These are phyloP conservation scores for Sisyra nigra DNA, from an alignment of 2,888 invertebrate genomes.

Conservation along the genomic window DNA sequence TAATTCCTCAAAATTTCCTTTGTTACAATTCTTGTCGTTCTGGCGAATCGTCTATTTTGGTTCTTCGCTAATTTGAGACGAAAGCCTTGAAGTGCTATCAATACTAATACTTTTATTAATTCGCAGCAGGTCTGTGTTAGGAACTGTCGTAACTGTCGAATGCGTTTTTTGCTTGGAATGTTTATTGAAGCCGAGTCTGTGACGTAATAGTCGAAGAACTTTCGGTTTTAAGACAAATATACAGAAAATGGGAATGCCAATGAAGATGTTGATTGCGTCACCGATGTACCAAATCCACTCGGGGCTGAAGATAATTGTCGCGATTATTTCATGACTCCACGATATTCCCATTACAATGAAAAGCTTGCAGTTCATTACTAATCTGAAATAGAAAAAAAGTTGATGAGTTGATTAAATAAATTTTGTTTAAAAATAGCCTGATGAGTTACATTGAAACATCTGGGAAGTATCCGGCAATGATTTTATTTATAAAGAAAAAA, in stretches of 20 bases:
- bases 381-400: conserved; percentile 29
- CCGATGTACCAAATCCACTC: conserved; percentile 34
- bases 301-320: conserved; percentile 35
- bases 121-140: neutral
- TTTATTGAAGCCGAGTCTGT: conserved; percentile 26
- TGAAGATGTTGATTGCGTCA: conserved; percentile 50
- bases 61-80: neutral
- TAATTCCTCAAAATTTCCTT: no score
- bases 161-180: no score
- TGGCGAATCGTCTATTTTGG: neutral
- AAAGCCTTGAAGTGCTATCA: neutral
- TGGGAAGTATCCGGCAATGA: no score
- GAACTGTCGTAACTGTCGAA: neutral
- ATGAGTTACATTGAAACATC: neutral
- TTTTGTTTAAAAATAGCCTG: neutral
- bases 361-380: conserved; percentile 52
- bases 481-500: no score
- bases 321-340: conserved; percentile 51
- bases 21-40: no score
- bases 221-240: conserved; percentile 55
- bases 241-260: conserved; percentile 56
- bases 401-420: neutral
- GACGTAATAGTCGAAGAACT: conserved; percentile 39
- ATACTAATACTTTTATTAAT: neutral
- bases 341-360: conserved; percentile 68